Conservation (phyloP, 2,113 vertebrate species). For the Onychostruthus taczanowskii region DNA sequence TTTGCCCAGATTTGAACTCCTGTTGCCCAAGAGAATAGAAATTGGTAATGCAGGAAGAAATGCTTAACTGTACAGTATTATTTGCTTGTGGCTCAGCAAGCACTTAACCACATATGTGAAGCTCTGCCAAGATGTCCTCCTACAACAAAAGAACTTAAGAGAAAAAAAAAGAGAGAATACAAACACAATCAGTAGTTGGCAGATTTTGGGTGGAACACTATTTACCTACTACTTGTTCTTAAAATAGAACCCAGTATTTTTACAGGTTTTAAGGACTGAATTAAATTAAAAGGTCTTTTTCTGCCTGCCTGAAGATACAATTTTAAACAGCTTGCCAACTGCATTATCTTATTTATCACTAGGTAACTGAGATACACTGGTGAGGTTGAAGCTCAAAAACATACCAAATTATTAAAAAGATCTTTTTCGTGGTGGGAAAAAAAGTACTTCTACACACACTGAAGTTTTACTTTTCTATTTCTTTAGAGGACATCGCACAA, state of each 20-base stretch:
- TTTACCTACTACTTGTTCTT: constrained; percentile 43
- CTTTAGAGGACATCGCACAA: neutral
- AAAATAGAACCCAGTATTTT: constrained; percentile 40
- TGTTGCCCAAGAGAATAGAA: constrained; percentile 49
- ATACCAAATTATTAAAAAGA: neutral
- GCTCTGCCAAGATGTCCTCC: constrained; percentile 40
- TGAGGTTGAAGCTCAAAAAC: neutral
- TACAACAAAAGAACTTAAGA: constrained; percentile 48
- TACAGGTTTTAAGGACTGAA: constrained; percentile 14
- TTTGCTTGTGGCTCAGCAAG: constrained; percentile 47
- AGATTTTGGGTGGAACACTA: constrained; percentile 19
- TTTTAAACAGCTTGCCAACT: neutral
- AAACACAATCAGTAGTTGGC: constrained; percentile 35
- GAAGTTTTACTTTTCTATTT: neutral
- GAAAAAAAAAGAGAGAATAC: neutral
- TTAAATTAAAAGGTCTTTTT: neutral
- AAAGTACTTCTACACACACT: neutral
- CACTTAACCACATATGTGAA: constrained; percentile 39
- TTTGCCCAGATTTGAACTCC: constrained; percentile 51
- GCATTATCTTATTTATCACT: neutral
- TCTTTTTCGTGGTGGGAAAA: neutral
- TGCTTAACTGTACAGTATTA: constrained; percentile 43
- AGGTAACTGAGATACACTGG: neutral
- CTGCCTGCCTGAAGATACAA: neutral
- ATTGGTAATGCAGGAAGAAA: constrained; percentile 54